phyloP scores from a whole-genome alignment of 2,797 vertebrate genomes.

The Macrochelys suwanniensis region DNA sequence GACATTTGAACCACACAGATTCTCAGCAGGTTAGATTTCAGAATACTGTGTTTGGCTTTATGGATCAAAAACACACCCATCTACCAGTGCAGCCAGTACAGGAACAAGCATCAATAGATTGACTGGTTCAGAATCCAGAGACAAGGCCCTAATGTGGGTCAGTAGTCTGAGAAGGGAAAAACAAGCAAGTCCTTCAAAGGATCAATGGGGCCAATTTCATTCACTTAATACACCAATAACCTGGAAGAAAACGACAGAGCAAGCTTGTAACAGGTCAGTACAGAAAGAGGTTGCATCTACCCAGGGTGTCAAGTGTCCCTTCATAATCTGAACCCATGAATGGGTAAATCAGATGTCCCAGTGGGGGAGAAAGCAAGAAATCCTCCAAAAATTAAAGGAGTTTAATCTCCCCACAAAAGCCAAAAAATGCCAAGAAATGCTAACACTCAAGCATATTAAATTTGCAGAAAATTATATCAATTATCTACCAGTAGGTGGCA shows the following conservation, averaged over 20 bases:
- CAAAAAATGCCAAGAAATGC: not conserved
- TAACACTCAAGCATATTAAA: fast-evolving
- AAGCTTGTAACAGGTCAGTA: not conserved
- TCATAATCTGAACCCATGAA: not conserved
- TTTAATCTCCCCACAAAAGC: not conserved
- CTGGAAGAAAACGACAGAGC: not conserved
- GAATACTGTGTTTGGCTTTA: not conserved
- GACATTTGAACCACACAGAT: not conserved
- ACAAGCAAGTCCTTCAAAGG: not conserved
- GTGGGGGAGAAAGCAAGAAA: not conserved
- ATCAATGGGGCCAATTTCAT: not conserved
- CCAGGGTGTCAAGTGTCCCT: not conserved
- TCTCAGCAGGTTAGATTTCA: not conserved
- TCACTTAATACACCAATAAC: not conserved
- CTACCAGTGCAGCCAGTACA: not conserved
- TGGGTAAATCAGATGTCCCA: not conserved
- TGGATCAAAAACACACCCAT: not conserved
- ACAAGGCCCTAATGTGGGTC: not conserved
- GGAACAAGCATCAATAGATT: not conserved
- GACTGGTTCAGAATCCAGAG: not conserved
- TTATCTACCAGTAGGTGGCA: slow-evolving; percentile 67
- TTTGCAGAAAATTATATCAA: not conserved
- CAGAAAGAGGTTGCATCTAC: not conserved
- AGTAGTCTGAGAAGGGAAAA: not conserved
- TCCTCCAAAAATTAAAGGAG: not conserved